Base-by-base conservation (phyloP, 92 coral and sea anemone species). In the Galaxea fascicularis region DNA sequence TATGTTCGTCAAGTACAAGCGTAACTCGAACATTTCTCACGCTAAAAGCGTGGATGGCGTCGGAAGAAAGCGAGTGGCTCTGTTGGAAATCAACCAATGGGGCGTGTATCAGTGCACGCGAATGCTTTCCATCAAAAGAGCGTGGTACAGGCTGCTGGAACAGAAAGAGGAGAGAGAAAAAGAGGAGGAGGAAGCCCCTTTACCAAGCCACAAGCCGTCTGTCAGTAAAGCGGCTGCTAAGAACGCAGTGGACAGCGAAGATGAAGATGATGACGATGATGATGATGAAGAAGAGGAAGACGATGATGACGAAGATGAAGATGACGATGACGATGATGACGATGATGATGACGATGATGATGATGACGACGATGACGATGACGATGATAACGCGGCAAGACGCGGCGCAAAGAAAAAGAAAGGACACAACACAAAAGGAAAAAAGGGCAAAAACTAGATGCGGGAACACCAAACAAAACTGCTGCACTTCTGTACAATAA, bases 31-130 rank as follows among this genome's bases (percentile, higher is more conserved):
- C 79, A 69, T 91, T 46, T 90, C 79, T 52, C 80, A 92, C 31
- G 92, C 97, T 1, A 86, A 93, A 70, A 76, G 87, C 39, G 92
- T 94, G 39, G 93, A 90, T 13, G 95, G 91, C 45, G 80, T 89
- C 24, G 91, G 91, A 21, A 83, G 90, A 0, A 89, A 89, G 88
- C 90, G 98, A 15, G 73, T 89, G n/a, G 99, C 95, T 16, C 64
- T 97, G 87, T 65, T 97, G 69, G 90, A 87, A 53, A 84, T 90
- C 57, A 97, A 97, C 89, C 80, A 97, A 75, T 97, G 99, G 99
- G 99, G 99, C 4, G 68, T 97, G 13, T 97, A 97, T 65, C 98
- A 95, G 79, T 95, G 98, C 18, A 77, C 88, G 80, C 86, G 81
- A 88, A 97, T 97, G 99, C 60, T 91, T 62, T 44, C 72, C 49